Evolutionary conservation across 2,888 invertebrate genomes (phyloP).

Genomic region (Cyrtodaria siliqua): DNA sequence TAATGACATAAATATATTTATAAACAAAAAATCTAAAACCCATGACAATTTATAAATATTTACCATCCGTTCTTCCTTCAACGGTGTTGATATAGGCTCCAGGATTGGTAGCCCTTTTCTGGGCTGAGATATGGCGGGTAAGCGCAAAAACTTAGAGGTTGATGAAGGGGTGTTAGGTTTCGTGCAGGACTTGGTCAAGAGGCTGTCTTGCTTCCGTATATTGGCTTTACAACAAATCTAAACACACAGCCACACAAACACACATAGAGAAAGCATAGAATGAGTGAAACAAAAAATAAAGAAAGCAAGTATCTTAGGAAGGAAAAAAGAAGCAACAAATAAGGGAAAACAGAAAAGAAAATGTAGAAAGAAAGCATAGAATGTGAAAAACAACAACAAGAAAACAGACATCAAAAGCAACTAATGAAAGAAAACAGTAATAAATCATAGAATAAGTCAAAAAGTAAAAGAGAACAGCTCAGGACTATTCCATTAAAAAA

Average conservation of each 20-base stretch:
- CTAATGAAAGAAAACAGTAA: neutral
- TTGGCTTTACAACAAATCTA: slow-evolving; percentile 31
- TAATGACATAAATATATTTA: too few relatives aligned
- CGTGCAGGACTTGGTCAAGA: neutral
- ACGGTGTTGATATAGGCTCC: slow-evolving; percentile 33
- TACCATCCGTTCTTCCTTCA: slow-evolving; percentile 62
- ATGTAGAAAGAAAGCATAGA: neutral
- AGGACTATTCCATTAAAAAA: too few relatives aligned
- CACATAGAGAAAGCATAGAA: slow-evolving; percentile 6
- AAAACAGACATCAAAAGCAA: neutral
- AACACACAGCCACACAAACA: slow-evolving; percentile 14
- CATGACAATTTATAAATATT: too few relatives aligned
- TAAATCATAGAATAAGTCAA: neutral
- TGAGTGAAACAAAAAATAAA: slow-evolving; percentile 8
- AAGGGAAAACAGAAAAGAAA: too few relatives aligned
- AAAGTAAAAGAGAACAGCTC: too few relatives aligned
- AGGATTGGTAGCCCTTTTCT: slow-evolving; percentile 47
- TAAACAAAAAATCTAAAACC: too few relatives aligned
- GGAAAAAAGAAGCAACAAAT: too few relatives aligned
- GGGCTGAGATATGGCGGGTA: slow-evolving; percentile 41
- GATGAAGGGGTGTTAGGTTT: neutral
- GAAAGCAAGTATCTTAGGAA: too few relatives aligned
- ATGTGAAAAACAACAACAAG: neutral
- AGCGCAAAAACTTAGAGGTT: neutral
- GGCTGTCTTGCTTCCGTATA: neutral